phyloP scores from a whole-genome alignment of 1,140 invertebrate genomes.

The Heliconius himera region DNA sequence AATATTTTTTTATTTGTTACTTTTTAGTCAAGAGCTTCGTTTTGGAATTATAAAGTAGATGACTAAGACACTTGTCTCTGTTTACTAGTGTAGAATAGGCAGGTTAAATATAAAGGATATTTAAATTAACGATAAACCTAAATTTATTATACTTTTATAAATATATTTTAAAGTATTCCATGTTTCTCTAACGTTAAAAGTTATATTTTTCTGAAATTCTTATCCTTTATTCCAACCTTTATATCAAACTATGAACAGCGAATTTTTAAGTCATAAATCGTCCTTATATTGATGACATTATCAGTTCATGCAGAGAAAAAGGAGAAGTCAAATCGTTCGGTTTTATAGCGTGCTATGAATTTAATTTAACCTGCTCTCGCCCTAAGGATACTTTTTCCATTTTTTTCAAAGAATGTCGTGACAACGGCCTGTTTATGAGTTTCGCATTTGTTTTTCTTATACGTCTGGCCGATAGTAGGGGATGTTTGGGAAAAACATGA shows the following conservation, averaged over 20 bases:
- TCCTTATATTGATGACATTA: constrained; percentile 17
- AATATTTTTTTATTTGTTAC: no score
- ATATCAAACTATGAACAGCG: not conserved
- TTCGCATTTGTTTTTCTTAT: constrained; percentile 18
- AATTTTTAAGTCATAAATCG: constrained; percentile 11
- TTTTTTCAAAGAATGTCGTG: not conserved
- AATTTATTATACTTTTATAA: no score
- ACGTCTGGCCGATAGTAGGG: not conserved
- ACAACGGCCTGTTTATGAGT: constrained; percentile 20
- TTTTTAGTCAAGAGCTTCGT: no score
- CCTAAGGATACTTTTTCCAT: constrained; percentile 2
- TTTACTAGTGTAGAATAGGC: no score
- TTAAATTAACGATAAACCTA: no score
- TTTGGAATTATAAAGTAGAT: no score
- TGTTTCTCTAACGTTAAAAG: not conserved
- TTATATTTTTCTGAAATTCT: not conserved
- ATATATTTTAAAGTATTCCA: not conserved
- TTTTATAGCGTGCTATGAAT: constrained; percentile 34
- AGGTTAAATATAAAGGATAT: no score
- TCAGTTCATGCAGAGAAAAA: constrained; percentile 21
- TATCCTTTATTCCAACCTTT: not conserved
- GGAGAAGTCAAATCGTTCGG: constrained; percentile 26
- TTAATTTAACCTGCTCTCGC: constrained; percentile 29
- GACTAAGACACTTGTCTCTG: no score
- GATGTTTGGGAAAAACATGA: not conserved